phyloP scores from a whole-genome alignment of 2,797 vertebrate genomes.

The Steatocranus sp. region DNA sequence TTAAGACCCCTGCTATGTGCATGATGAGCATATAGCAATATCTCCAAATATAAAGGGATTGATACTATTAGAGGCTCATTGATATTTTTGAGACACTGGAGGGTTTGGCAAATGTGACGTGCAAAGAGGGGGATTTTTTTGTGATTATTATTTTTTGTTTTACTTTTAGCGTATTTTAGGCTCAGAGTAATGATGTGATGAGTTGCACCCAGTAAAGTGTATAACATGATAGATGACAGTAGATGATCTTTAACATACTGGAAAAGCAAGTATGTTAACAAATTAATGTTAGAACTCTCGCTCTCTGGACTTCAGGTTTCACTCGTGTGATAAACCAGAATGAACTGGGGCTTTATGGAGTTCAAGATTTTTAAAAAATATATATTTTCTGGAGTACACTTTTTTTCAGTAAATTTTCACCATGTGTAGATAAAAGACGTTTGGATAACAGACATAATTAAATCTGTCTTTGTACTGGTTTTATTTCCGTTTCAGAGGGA shows the following conservation, averaged over 20 bases:
- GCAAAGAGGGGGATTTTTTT: conserved; percentile 14
- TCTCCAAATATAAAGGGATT: conserved; percentile 45
- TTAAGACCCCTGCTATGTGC: conserved; percentile 41
- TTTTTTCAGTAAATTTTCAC: background rate
- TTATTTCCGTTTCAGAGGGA: background rate
- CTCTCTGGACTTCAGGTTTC: background rate
- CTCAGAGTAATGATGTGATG: conserved; percentile 24
- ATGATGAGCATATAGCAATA: conserved; percentile 34
- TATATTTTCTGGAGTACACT: background rate
- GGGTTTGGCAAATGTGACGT: conserved; percentile 44
- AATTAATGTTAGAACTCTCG: background rate
- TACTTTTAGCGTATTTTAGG: conserved; percentile 23
- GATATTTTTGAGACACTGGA: conserved; percentile 46
- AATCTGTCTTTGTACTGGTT: background rate
- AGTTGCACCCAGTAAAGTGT: conserved; percentile 15
- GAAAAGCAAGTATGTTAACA: background rate
- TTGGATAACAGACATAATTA: background rate
- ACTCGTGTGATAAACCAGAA: background rate
- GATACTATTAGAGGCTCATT: conserved; percentile 46
- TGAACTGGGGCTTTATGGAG: background rate
- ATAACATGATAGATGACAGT: background rate
- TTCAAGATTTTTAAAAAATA: background rate
- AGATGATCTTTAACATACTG: background rate
- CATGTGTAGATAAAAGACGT: background rate
- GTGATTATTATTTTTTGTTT: conserved; percentile 16